These are phyloP conservation scores for Sphenopsis melanotis DNA, from an alignment of 2,797 vertebrate species.

Conservation along the genomic window DNA sequence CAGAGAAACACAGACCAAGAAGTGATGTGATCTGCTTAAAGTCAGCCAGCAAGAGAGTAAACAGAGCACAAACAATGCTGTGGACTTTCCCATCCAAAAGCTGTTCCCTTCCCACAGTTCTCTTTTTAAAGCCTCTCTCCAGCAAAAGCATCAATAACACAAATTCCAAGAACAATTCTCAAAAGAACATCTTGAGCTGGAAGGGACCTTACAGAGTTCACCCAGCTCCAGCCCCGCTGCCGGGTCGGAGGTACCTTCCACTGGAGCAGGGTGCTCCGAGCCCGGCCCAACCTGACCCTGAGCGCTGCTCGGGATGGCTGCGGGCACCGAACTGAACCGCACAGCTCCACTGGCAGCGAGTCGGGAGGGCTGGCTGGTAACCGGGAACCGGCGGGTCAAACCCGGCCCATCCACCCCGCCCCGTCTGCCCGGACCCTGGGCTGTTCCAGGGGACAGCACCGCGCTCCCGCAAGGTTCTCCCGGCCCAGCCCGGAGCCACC, in stretches of 20 bases:
- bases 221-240: background rate
- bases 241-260: background rate
- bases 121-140: background rate
- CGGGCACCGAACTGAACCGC: fast-evolving
- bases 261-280: background rate
- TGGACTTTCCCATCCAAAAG: background rate
- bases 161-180: fast-evolving
- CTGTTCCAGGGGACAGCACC: no score
- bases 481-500: background rate
- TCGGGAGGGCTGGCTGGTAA: fast-evolving
- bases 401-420: fast-evolving
- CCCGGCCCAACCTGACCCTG: background rate
- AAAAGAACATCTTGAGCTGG: background rate
- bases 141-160: fast-evolving
- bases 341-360: fast-evolving
- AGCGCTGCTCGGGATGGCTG: background rate
- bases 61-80: fast-evolving
- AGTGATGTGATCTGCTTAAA: fast-evolving
- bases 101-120: background rate
- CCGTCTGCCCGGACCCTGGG: background rate
- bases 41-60: fast-evolving
- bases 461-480: background rate
- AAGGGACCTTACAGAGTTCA: background rate
- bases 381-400: fast-evolving
- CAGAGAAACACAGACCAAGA: no score